Evolutionary conservation across 2,797 vertebrate species (phyloP), one percentile per base, ranked within the genome.

Genomic region (Macroramphosus scolopax): DNA sequence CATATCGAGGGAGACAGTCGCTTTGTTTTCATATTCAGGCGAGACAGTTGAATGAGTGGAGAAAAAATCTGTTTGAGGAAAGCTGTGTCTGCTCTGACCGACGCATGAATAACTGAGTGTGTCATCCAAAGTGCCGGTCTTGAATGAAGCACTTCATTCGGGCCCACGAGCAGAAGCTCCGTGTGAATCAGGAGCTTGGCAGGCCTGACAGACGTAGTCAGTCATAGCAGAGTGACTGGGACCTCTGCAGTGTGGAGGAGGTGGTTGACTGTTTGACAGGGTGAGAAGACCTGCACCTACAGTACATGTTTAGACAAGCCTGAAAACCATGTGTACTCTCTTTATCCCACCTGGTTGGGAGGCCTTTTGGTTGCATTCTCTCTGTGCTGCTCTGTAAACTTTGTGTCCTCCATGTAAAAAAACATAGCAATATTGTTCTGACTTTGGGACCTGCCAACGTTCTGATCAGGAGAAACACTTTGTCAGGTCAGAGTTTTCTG

Each of bases 271-370:
- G 53, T 62, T 49, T 58, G 69, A 73, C 43, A 24, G 48, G 56
- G 48, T 10, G 62, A 74, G 52, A 12, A 69, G 54, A 54, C 61
- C 43, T 44, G 65, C 11, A 8, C 46, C 1, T 38, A 18, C 17
- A 15, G 2, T 17, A 17, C 80, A 26, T 79, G 85, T 80, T 79
- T 38, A 56, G 78, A 43, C 81, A 81, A 62, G 80, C 70, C 69
- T 68, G 35, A 63, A 75, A 63, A 58, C 26, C 1, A 20, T 0
- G 26, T 48, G 40, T 33, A 34, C 20, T 29, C 33, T 33, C 30
- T 32, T 41, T 32, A 24, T 55, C 38, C 28, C 52, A 38, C 32
- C 30, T 8, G 18, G 42, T 53, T 72, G 30, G 30, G 47, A 56
- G 38, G 33, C 44, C n/a, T 20, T 67, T 40, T 31, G n/a, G n/a